Evolutionary conservation across 1,140 invertebrate species (phyloP), one percentile per base, ranked within the genome.

Genomic region (Calosoma granatense): DNA sequence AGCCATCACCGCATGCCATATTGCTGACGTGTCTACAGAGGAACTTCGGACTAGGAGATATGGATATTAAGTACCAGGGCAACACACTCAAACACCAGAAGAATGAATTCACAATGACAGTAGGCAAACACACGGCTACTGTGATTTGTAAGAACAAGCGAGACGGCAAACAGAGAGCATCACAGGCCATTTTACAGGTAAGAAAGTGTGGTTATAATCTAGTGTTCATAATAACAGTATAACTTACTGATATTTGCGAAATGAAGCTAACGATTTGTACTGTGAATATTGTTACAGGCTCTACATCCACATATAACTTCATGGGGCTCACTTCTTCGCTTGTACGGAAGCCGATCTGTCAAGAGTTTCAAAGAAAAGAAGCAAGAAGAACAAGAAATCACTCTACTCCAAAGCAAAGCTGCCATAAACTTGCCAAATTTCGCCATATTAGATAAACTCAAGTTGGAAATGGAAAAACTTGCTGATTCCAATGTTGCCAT

Each of bases 121-220:
- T 97, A 51, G 94, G 93, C 14, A 92, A 94, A 68, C 92, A 97
- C 67, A 86, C 82, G 14, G 89, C 88, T 2, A 85, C 84, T n/a
- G 89, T 92, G 17, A 77, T 84, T 6, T 97, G 94, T 71, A 91
- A 93, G 67, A 98, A 97, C 74, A 98, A 98, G 74, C 84, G 92
- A 65, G 94, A 95, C 65, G 95, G 94, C n/a, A 98, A 98, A 72
- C 95, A 98, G 69, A 76, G 90, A 63, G 94, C 94, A 11, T 92
- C 94, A 14, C 95, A 98, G 74, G 85, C 90, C n/a, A 94, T 98
- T 62, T 71, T 98, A 22, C 89, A 96, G 72, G 80, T 81, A 63
- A 54, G 53, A 19, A 36, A n/a, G n/a, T n/a, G n/a, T n/a, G n/a
- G n/a, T n/a, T n/a, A 47, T 36, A 30, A 30, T 56, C n/a, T n/a